Evolutionary conservation across 2,113 vertebrate species (phyloP), one percentile per base, ranked within the genome.

Genomic region (Cyanoliseus patagonus): DNA sequence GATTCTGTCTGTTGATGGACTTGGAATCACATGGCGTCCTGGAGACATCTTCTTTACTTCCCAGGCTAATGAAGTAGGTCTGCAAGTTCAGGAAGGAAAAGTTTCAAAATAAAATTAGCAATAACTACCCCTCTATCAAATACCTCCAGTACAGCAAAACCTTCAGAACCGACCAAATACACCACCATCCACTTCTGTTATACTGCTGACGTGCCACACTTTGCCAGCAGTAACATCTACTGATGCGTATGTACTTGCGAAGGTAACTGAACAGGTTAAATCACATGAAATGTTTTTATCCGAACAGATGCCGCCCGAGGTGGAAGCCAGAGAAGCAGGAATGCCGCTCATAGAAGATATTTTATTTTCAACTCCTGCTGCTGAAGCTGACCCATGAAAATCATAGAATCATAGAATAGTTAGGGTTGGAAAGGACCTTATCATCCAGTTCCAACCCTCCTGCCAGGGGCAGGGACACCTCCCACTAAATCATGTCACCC

Each of bases 31-130:
- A 28, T 99, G 99, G 33, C 99, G 99, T 68, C 99, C 99, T 2
- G 99, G 99, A 80, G 99, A 99, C 99, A 99, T 99, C 85, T 99
- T 99, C 86, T 99, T 99, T 42, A 99, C 99, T 97, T 99, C 99
- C 99, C 99, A 99, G 3, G 99, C 99, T 96, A 99, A 96, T 28
- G 99, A 99, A 4, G 99, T 99, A 17, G 99, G 99, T 94, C 99
- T 99, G 97, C 53, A 96, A 97, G 98, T 53, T 53, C 77, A 97
- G 92, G 55, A 94, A 47, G 95, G 30, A 78, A 9, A 55, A 39
- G 15, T 19, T 78, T 39, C 44, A 75, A 73, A 91, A 64, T 5
- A 62, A 47, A 83, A 59, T 25, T 75, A 6, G 2, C 80, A 63
- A 0, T 5, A 81, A 37, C 4, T 72, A 39, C 19, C 67, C 28